Evolutionary conservation across 1,140 invertebrate species (phyloP).

Genomic region (Chelonus insularis): DNA sequence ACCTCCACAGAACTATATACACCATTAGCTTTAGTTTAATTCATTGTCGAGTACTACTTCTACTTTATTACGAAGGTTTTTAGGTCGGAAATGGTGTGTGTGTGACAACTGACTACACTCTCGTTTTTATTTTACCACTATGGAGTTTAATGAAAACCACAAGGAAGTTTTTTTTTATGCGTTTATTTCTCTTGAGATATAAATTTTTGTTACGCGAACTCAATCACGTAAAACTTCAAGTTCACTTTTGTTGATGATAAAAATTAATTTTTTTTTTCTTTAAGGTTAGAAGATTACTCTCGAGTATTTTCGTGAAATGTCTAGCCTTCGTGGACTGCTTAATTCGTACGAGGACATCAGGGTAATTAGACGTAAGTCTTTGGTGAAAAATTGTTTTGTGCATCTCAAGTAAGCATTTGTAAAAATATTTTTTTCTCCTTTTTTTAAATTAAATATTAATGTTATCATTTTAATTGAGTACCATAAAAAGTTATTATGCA

Average conservation of each 20-base stretch:
- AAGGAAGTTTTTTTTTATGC: too few species aligned
- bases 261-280: too few species aligned
- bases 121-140: background rate
- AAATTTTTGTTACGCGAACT: slow-evolving; percentile 16
- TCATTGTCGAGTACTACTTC: background rate
- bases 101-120: background rate
- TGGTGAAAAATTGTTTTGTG: too few species aligned
- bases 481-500: too few species aligned
- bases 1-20: background rate
- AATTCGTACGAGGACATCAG: slow-evolving; percentile 11
- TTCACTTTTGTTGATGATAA: too few species aligned
- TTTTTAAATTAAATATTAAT: too few species aligned
- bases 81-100: background rate
- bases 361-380: background rate
- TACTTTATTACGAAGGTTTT: background rate
- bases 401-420: too few species aligned
- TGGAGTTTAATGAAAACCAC: too few species aligned
- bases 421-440: too few species aligned
- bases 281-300: background rate
- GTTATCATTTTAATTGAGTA: too few species aligned
- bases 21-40: background rate
- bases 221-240: slow-evolving; percentile 22
- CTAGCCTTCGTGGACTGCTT: slow-evolving; percentile 10
- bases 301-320: slow-evolving; percentile 1
- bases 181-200: background rate